phyloP scores from a whole-genome alignment of 30 jellyfish, hydroid and myxozoan genomes.

The Morbakka virulenta region DNA sequence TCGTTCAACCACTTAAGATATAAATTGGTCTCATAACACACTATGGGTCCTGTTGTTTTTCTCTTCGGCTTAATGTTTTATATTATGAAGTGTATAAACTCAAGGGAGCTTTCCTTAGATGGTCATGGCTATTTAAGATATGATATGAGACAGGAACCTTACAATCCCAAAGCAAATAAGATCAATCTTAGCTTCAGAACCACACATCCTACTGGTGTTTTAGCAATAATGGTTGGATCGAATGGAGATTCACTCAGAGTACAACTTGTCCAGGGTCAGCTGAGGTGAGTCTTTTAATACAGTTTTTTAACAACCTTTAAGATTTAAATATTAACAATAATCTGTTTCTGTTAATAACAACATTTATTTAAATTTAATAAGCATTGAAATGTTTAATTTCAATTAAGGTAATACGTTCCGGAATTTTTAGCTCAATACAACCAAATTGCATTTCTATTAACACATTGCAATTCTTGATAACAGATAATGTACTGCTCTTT shows the following conservation, averaged over 20 bases:
- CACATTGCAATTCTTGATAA: no score
- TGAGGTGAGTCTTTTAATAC: conserved; percentile 32
- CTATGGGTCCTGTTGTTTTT: background rate
- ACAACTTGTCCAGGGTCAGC: conserved; percentile 52
- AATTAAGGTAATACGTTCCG: no score
- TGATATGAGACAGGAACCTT: conserved; percentile 37
- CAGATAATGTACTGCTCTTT: no score
- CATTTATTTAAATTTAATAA: no score
- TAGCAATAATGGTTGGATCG: conserved; percentile 27
- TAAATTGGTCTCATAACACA: background rate
- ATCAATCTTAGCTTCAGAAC: conserved; percentile 46
- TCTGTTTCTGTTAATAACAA: no score
- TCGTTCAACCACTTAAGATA: no score
- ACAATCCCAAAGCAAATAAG: conserved; percentile 58
- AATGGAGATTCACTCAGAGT: conserved; percentile 27
- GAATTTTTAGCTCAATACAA: no score
- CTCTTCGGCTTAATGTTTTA: background rate
- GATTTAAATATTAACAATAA: no score
- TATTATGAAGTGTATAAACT: background rate
- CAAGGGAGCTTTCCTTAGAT: conserved; percentile 31
- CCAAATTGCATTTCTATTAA: no score
- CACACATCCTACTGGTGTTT: conserved; percentile 53
- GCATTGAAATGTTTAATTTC: no score
- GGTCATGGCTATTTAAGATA: conserved; percentile 55
- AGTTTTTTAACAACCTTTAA: no score